Base-by-base conservation (phyloP, 1,140 invertebrate species). In the Schlechtendalia chinensis region DNA sequence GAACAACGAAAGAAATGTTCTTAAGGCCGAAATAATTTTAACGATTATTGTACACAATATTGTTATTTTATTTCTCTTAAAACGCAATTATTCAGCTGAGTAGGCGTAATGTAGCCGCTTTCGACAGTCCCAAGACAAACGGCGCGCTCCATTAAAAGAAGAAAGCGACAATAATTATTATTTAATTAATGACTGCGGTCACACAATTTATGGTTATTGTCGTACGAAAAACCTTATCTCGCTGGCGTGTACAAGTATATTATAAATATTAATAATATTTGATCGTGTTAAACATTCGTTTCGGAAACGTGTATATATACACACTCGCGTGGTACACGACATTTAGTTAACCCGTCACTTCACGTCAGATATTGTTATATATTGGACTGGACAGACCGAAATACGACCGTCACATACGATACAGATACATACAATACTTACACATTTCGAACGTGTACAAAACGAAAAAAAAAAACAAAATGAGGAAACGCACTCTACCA, bases 141-240 rank as follows among this genome's bases (percentile, higher is more conserved):
- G 67, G 45, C 22, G 32, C 32, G 45, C 1, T 50, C 47, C 67
- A 53, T 71, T 71, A 71, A 71, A 71, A 27, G 16, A 4, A 39
- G 47, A 71, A 71, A 71, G 47, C 47, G 47, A 71, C 67, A 71
- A 71, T 65, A 32, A 32, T 71, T 71, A 53, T 71, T 39, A 39
- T 39, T 71, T 53, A 71, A 71, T 39, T 53, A 71, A 71, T 27
- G 67, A 27, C 67, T 6, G 24, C 24, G 45, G 14, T 4, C 16
- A 24, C 27, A 12, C 50, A 27, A 71, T 71, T 71, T 71, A 71
- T 27, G 67, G 45, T 71, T 71, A 71, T 71, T 53, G 67, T 71
- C 17, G 50, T 24, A 53, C 65, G 27, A 8, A 39, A 39, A 39
- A 53, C 50, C 22, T 32, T 53, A 71, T 71, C 14, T 6, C 45